Base-by-base conservation (phyloP, 64 coral and sea anemone genomes). In the Hydrozoanthus tunicans region DNA sequence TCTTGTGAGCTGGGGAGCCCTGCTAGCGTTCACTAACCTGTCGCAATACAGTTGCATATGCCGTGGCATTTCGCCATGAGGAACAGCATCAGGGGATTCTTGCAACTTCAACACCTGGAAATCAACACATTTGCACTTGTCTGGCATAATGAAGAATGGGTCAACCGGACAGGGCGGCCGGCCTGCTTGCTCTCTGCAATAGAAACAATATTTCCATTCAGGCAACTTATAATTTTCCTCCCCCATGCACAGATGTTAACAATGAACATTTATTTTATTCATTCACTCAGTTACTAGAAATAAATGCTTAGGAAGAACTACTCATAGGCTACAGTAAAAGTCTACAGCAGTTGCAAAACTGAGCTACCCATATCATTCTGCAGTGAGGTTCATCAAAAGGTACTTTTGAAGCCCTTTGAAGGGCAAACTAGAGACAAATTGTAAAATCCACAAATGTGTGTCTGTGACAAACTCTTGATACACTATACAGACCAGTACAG, bases 41-140 rank as follows among this genome's bases (percentile, higher is more conserved):
- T 99, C 97, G 90, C 94, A 99, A 92, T 99, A 99, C 13, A 99
- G 79, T 64, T 99, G 97, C 97, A 99, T 99, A 58, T 99, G 97
- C 23, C 97, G 81, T 8, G 97, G 97, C 97, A 99, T 99, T 90
- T 99, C 97, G 13, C 97, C 97, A 92, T 99, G 95, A 0, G 97
- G 97, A 12, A 99, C 97, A 43, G 97, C 97, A 94, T 99, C 97
- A 69, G 97, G 97, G 58, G 94, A 95, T 89, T 99, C 97, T 58
- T 99, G 97, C 7, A 99, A 83, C 77, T 99, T 99, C 9, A 99
- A 72, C 25, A 99, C 97, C 82, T 99, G 97, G 90, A 99, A 99
- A 81, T 99, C 97, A 61, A 99, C 97, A 90, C 97, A 99, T 59
- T 99, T 95, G 79, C 97, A 99, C 82, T 99, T 99, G 92, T 99